Conservation (phyloP, 2,888 invertebrate species). For the Heliconius charithonia region DNA sequence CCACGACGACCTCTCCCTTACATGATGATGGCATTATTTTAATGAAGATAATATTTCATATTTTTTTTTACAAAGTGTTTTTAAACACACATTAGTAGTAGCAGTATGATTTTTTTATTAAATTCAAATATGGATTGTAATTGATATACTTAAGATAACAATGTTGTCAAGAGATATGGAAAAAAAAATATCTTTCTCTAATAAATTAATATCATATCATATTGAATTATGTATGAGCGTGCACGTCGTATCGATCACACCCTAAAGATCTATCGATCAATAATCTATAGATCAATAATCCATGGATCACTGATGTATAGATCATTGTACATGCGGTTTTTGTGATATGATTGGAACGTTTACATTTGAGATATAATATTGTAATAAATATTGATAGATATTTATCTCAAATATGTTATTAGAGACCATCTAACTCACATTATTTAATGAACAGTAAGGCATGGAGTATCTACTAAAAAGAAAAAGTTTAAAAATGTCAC, state of each 20-base stretch:
- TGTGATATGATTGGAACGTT: slow-evolving; percentile 48
- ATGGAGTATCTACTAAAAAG: too few relatives aligned
- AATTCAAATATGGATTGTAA: background rate
- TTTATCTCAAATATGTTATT: background rate
- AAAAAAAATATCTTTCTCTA: slow-evolving; percentile 24
- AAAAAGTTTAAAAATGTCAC: too few relatives aligned
- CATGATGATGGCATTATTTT: too few relatives aligned
- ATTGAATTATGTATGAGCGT: slow-evolving; percentile 51
- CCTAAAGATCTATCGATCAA: slow-evolving; percentile 55
- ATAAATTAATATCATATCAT: slow-evolving; percentile 36
- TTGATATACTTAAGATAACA: slow-evolving; percentile 11
- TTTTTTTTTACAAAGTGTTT: background rate
- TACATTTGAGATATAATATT: slow-evolving; percentile 32
- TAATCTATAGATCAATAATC: slow-evolving; percentile 52
- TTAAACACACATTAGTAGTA: background rate
- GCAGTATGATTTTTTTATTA: background rate
- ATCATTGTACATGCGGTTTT: slow-evolving; percentile 48
- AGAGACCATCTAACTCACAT: background rate
- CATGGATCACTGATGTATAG: slow-evolving; percentile 49
- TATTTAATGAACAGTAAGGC: background rate
- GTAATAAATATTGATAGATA: slow-evolving; percentile 25
- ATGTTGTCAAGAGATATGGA: slow-evolving; percentile 2
- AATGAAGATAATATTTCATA: too few relatives aligned
- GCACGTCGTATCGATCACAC: slow-evolving; percentile 51
- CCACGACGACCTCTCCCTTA: too few relatives aligned